Evolutionary conservation across 2,888 invertebrate species (phyloP).

Genomic region (Petrolisthes cinctipes): DNA sequence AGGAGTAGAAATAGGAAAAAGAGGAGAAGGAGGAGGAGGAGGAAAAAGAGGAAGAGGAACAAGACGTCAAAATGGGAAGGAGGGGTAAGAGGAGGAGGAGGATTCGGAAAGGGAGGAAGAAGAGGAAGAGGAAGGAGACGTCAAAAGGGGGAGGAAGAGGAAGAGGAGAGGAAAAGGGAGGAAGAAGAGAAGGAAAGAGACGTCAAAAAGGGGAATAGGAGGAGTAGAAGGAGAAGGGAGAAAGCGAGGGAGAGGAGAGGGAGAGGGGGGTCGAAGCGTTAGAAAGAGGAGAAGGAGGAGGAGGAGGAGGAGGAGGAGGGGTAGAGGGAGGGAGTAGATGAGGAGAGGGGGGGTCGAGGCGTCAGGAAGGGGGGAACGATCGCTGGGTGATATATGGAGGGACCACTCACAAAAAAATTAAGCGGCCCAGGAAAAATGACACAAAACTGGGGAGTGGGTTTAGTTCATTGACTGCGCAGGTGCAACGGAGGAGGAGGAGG

Average conservation of each 20-base stretch:
- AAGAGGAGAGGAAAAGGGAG: neutral
- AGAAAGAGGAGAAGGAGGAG: neutral
- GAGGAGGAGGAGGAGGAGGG: neutral
- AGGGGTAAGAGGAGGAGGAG: neutral
- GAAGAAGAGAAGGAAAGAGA: too few species aligned
- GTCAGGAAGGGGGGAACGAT: neutral
- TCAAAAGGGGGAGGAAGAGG: neutral
- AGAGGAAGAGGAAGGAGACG: neutral
- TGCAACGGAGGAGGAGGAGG: neutral
- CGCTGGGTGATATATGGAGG: slow-evolving; percentile 25
- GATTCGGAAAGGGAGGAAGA: neutral
- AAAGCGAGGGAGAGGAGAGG: neutral
- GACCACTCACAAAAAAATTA: slow-evolving; percentile 44
- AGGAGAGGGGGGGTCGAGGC: neutral
- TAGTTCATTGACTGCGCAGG: slow-evolving; percentile 27
- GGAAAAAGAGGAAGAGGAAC: neutral
- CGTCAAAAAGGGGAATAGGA: too few species aligned
- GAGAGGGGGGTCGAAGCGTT: neutral
- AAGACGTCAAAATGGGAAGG: too few species aligned
- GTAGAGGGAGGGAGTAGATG: neutral
- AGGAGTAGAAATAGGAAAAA: too few species aligned
- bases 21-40: neutral
- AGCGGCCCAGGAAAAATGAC: slow-evolving; percentile 32
- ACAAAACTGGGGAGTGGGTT: slow-evolving; percentile 32
- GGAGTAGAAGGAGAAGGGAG: too few species aligned